phyloP scores from a whole-genome alignment of 1,140 invertebrate genomes.

The Pseudobourletiella spinata region DNA sequence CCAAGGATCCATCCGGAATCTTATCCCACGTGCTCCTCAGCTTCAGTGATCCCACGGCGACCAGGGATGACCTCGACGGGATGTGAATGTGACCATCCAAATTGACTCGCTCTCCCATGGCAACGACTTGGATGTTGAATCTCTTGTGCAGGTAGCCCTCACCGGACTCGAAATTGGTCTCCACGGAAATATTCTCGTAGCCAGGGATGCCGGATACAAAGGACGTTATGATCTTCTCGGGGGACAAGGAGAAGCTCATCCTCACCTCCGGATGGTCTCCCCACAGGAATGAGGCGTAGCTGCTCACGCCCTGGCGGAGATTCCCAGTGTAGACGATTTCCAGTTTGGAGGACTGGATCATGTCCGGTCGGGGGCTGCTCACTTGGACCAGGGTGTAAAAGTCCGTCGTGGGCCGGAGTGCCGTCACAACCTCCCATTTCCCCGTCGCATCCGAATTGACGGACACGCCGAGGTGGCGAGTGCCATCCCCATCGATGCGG shows the following conservation, averaged over 20 bases:
- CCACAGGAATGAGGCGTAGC: slow-evolving; percentile 5
- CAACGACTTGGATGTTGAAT: not conserved
- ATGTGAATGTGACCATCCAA: not conserved
- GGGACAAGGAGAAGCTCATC: not conserved
- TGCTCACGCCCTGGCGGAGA: slow-evolving; percentile 8
- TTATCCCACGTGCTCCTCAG: slow-evolving; percentile 8
- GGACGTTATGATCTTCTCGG: not conserved
- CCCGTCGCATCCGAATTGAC: slow-evolving; percentile 19
- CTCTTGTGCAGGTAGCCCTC: slow-evolving; percentile 2
- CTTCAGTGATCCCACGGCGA: not conserved
- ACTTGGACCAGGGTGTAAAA: slow-evolving; percentile 18
- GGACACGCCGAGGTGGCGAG: slow-evolving; percentile 13
- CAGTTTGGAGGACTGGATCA: slow-evolving; percentile 4
- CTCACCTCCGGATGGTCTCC: not conserved
- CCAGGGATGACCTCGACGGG: not conserved
- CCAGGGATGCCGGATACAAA: slow-evolving; percentile 18
- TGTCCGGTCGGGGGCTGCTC: slow-evolving; percentile 6
- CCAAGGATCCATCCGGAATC: slow-evolving; percentile 11
- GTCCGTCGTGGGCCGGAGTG: slow-evolving; percentile 10
- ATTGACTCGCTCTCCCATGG: not conserved
- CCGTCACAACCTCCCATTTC: slow-evolving; percentile 18
- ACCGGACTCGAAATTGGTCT: not conserved
- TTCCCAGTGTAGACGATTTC: slow-evolving; percentile 22
- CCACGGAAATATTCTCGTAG: slow-evolving; percentile 11
- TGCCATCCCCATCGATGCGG: slow-evolving; percentile 19